Evolutionary conservation across 2,113 vertebrate genomes (phyloP), one percentile per base, ranked within the genome.

Genomic region (Nicator chloris): DNA sequence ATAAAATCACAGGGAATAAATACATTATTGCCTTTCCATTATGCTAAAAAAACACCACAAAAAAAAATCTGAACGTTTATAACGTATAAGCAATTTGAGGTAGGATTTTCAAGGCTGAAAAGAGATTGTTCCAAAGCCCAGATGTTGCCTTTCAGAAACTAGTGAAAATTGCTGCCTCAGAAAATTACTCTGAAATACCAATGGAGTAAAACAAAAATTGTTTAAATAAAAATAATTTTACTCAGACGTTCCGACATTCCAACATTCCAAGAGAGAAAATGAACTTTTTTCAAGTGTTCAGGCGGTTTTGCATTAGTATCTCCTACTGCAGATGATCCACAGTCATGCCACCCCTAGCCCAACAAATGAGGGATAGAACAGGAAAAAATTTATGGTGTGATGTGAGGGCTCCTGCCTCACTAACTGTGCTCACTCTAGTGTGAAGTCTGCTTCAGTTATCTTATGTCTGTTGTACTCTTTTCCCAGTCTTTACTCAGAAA

Each of bases 131-230:
- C 35, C 56, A 59, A 92, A 94, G 92, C 68, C 87, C 95, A 97
- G 95, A 96, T 97, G 93, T 84, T 92, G 92, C 88, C 49, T 93
- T 96, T 96, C 92, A 96, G 68, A 96, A 96, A 90, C 47, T 2
- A 85, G 70, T 33, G 86, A 93, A 95, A 97, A 96, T 80, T 93
- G 76, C 88, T 78, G 92, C 88, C 85, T 96, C 44, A 8, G 84
- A 94, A 97, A 94, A 92, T 87, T 90, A 89, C 78, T 57, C 66
- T 82, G 82, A 92, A 95, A 91, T 33, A 92, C 68, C 83, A 91
- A 82, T 28, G 78, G 63, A 87, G 64, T 88, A 92, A 94, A 94
- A 6, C 69, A 94, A 95, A 94, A 93, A 82, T 70, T 81, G 47
- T 70, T 66, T 63, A 92, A 90, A 93, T 77, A 90, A 81, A 94